Evolutionary conservation across 2,797 vertebrate genomes (phyloP).

Genomic region (Sorex maritimensis): DNA sequence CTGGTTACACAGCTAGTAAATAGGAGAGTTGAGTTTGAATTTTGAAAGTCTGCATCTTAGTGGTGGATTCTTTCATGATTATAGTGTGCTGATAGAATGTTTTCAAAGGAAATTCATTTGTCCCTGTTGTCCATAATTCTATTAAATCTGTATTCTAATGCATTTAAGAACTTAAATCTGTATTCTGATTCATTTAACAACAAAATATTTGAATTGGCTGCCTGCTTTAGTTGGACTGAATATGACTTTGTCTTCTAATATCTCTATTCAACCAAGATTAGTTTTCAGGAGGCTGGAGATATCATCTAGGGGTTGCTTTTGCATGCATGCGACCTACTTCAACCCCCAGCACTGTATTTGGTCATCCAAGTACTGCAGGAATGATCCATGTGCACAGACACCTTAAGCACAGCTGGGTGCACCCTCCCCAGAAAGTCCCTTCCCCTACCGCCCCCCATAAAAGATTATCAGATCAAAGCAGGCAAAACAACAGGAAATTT

Average conservation of each 20-base stretch:
- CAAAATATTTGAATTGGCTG: neutral
- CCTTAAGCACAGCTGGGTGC: too few species aligned
- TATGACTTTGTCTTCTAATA: slow-evolving; percentile 12
- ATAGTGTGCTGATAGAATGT: neutral
- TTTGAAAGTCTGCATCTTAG: neutral
- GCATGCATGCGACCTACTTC: too few species aligned
- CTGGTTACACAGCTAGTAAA: slow-evolving; percentile 65
- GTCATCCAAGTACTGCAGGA: too few species aligned
- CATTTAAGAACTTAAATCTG: neutral
- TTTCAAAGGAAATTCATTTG: neutral
- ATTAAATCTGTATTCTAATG: neutral
- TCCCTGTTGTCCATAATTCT: neutral
- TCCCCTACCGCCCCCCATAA: neutral
- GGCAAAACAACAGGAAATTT: too few species aligned
- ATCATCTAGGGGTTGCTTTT: too few species aligned
- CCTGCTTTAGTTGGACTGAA: neutral
- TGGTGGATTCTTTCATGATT: too few species aligned
- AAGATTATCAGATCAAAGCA: neutral
- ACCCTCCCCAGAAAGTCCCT: too few species aligned
- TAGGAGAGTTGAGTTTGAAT: neutral
- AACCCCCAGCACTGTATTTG: too few species aligned
- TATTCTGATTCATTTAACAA: neutral
- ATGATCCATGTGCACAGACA: too few species aligned
- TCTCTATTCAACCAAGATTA: neutral
- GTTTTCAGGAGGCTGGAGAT: too few species aligned